Evolutionary conservation across 2,888 invertebrate genomes (phyloP), one percentile per base, ranked within the genome.

Genomic region (Yponomeuta plumbellus): DNA sequence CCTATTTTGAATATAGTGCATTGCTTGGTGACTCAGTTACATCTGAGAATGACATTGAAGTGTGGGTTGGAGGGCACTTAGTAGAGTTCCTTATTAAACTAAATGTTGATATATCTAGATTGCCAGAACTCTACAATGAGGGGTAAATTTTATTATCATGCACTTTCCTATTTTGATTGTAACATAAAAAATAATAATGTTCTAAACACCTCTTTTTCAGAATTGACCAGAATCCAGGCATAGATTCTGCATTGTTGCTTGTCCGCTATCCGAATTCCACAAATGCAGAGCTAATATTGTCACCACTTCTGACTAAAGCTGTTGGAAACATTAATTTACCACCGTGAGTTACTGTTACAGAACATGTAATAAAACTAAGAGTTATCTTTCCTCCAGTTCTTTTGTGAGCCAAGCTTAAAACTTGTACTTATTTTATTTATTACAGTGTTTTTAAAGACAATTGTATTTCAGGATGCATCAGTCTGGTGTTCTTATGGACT

Each of bases 41-140:
- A 63, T 81, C 87, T 62, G 87, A 92, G 69, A 87, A 92, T 68
- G 93, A 95, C 76, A 86, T 95, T 65, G 95, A 96, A 85, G 92
- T 95, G 39, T 92, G 92, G 79, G 92, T 94, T 5, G 91, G 93
- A n/a, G 84, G 85, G 69, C 93, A 93, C 71, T 81, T 88, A 39
- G 93, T 94, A 0, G 92, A 92, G 76, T 94, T 96, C 76, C 76
- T 95, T 40, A 94, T 96, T 68, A 92, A 88, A 73, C 83, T 96
- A 2, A 91, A 93, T 73, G 86, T 95, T 40, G 93, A 95, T 74
- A 93, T 93, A 71, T 91, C 93, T 17, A 83, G 88, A 70, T 81
- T 96, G 68, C 94, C 95, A 44, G 92, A 93, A 71, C 79, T 93
- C 23, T 88, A 89, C 70, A 79, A 79, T 76, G 85, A 93, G 73